Base-by-base conservation (phyloP, 2,113 vertebrate species). In the Smithornis capensis region DNA sequence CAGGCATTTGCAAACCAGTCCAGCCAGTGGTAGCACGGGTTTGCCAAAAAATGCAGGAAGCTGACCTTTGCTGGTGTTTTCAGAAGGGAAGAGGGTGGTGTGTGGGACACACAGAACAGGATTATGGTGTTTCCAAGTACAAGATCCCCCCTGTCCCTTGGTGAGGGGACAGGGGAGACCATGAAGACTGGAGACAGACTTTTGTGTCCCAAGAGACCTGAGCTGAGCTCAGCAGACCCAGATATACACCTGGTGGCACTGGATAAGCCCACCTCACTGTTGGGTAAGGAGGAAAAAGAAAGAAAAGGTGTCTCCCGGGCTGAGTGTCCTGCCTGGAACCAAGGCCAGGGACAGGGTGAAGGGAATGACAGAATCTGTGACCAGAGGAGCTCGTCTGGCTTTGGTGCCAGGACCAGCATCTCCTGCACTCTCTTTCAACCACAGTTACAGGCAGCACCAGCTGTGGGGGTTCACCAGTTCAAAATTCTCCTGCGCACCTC, bases 1-100 rank as follows among this genome's bases (percentile, higher is more conserved):
- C 40, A 42, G 80, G 71, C 40, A 35, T 70, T 60, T 27, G 19
- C 89, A 94, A 92, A 96, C 87, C 73, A 78, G 87, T 92, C 47
- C 22, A 44, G 56, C 87, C 83, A 78, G 73, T 50, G 42, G 18
- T 5, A 74, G 7, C 0, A 0, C 5, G 50, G 11, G 4, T 24
- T 87, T 84, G 73, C 76, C 73, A 94, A 68, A 68, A 63, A 82
- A 25, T 0, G 12, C 56, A 38, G 8, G 33, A 79, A 90, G 57
- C 44, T 89, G 60, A 70, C 59, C 77, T 89, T 94, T 74, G 19
- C 64, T 47, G 38, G 33, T 19, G 4, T n/a, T 65, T 57, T 7
- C n/a, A 60, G 47, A 38, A 24, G 4, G 29, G 3, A 79, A 14
- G 23, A 89, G 3, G 3, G 28, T 18, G 50, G 7, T 18, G 45